Evolutionary conservation across 2,113 vertebrate species (phyloP).

Genomic region (Rhineura floridana): DNA sequence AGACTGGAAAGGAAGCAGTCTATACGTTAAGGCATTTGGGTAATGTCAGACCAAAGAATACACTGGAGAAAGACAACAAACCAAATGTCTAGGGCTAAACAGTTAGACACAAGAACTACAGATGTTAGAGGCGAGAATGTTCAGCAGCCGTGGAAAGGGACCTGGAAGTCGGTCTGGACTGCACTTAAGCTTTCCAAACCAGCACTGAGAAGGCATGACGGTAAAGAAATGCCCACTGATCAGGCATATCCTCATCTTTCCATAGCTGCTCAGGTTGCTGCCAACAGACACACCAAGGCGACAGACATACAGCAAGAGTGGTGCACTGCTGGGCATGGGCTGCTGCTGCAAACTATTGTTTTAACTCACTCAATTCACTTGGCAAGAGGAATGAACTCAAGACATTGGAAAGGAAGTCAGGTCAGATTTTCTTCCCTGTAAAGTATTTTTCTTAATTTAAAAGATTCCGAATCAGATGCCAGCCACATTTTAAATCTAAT

Average conservation of each 20-base stretch:
- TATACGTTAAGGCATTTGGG: neutral
- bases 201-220: no score
- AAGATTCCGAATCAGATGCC: neutral
- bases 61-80: neutral
- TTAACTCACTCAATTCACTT: neutral
- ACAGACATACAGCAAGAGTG: neutral
- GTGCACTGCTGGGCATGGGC: neutral
- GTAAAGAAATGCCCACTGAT: neutral
- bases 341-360: conserved; percentile 1
- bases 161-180: neutral
- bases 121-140: neutral
- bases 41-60: neutral
- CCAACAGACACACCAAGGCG: neutral
- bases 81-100: neutral
- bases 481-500: neutral
- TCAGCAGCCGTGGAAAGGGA: conserved; percentile 13
- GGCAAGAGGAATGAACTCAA: conserved; percentile 27
- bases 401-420: neutral
- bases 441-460: neutral
- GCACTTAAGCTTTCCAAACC: neutral
- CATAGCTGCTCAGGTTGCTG: neutral
- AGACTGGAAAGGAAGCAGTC: neutral
- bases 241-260: neutral
- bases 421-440: neutral
- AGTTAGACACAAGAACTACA: neutral